Conservation (phyloP, 2,888 invertebrate genomes). For the Xestia xanthographa region DNA sequence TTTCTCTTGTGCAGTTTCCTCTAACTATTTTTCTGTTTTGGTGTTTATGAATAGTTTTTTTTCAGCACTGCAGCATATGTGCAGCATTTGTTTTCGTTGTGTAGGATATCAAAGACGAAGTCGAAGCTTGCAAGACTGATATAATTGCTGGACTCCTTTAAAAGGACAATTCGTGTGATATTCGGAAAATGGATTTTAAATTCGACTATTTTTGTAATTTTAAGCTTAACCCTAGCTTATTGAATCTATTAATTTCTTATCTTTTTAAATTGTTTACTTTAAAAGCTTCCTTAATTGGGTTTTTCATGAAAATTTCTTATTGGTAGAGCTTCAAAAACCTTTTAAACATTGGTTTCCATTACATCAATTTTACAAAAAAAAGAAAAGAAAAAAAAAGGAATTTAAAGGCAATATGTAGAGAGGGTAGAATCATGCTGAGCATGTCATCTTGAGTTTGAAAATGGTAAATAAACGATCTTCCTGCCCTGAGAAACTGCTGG, state of each 20-base stretch:
- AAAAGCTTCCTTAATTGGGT: slow-evolving; percentile 41
- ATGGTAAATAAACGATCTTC: slow-evolving; percentile 24
- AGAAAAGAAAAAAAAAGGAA: slow-evolving; percentile 46
- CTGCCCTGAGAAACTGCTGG: slow-evolving; percentile 55
- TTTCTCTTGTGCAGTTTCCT: slow-evolving; percentile 42
- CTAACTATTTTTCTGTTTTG: slow-evolving; percentile 1
- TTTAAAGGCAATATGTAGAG: slow-evolving; percentile 67
- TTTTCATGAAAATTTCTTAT: slow-evolving; percentile 13
- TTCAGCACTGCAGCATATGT: slow-evolving; percentile 51
- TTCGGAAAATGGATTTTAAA: slow-evolving; percentile 74
- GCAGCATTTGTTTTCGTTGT: slow-evolving; percentile 50
- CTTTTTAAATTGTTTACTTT: slow-evolving; percentile 24
- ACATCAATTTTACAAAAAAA: slow-evolving; percentile 24
- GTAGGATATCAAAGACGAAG: slow-evolving; percentile 76
- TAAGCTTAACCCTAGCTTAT: slow-evolving; percentile 72
- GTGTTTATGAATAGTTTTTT: slow-evolving; percentile 2
- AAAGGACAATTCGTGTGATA: slow-evolving; percentile 86
- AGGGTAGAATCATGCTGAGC: slow-evolving; percentile 68
- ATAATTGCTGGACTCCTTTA: slow-evolving; percentile 81
- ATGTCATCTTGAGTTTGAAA: slow-evolving; percentile 63
- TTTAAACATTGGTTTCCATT: slow-evolving; percentile 7
- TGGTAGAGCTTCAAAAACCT: slow-evolving; percentile 14
- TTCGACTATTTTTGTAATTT: slow-evolving; percentile 84
- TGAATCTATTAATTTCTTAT: slow-evolving; percentile 39
- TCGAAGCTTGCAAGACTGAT: slow-evolving; percentile 89